Base-by-base conservation (phyloP, 92 coral and sea anemone genomes). In the Zoanthus sansibaricus region DNA sequence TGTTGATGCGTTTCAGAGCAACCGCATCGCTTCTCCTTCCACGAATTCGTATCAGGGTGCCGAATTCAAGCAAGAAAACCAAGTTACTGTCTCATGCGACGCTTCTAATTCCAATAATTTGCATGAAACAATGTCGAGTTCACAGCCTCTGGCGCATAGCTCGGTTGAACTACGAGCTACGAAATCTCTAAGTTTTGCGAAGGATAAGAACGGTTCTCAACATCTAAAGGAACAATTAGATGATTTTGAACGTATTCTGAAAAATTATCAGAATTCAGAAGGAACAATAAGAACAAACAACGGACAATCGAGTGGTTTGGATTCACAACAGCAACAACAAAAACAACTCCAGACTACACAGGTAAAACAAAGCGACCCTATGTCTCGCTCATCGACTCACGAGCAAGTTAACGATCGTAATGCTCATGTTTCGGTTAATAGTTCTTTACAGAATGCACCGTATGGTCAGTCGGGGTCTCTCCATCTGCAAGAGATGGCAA, bases 401-500 rank as follows among this genome's bases (percentile, higher is more conserved):
- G 85, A 80, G 48, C 85, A 80, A 80, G 73, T 80, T 16, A 80
- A 62, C 73, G 83, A 78, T 75, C 76, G 78, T 68, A 89, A 82
- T 68, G 84, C 88, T 31, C 87, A 75, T 52, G 82, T 76, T 76
- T 54, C 82, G 25, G 61, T 66, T 5, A 82, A 52, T 52, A 83
- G 70, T 54, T 83, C 83, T 52, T 84, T 86, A 48, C 84, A 89
- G 3, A 86, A 47, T 71, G 88, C 48, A 14, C 90, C 54, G 13
- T 83, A 42, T 30, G 89, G 82, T 21, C 92, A 87, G 73, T 76
- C 90, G 44, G 82, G 86, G 32, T 82, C 95, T 47, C 94, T 92
- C 44, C 98, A 92, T 62, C 84, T 94, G 69, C 94, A 94, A 89
- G 94, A 94, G 71, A 82, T 94, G 52, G 98, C 98, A 12, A 90